Percentiles rank a stretch among this genome's conserved stretches.
These are phyloP conservation scores for Bruchidius siliquastri DNA, from an alignment of 2,888 invertebrate genomes.

Conservation along the genomic window DNA sequence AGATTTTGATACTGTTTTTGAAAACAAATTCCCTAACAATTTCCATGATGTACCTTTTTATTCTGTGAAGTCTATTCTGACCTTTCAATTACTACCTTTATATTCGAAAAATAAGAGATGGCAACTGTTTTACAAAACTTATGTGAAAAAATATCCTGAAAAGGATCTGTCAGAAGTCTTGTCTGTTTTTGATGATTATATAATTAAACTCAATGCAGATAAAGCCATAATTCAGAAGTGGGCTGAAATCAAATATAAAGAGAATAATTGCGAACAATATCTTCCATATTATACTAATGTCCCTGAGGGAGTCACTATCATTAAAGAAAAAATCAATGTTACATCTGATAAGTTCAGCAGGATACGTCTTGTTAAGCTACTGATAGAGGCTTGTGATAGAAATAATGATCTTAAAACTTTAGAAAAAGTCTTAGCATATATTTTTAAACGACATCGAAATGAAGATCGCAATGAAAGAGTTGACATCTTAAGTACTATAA, in stretches of 20 bases:
- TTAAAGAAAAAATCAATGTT: constrained; percentile 28
- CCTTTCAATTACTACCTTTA: constrained; percentile 11
- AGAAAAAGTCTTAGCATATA: constrained; percentile 24
- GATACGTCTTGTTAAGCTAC: constrained; percentile 11
- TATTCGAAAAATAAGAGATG: constrained; percentile 22
- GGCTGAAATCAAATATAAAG: constrained; percentile 19
- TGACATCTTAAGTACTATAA: constrained; percentile 8
- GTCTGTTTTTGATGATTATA: constrained; percentile 2
- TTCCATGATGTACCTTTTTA: constrained; percentile 9
- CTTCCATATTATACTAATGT: constrained; percentile 20
- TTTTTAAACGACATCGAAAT: constrained; percentile 24
- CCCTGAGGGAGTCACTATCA: constrained; percentile 17
- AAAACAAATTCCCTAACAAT: constrained; percentile 13
- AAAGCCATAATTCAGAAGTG: constrained; percentile 18
- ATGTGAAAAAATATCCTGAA: constrained; percentile 12
- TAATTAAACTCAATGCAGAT: constrained; percentile 13
- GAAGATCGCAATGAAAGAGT: constrained; percentile 15
- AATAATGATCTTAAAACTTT: constrained; percentile 24
- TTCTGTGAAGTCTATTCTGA: neutral
- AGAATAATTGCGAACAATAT: constrained; percentile 10
- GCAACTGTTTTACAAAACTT: constrained; percentile 19
- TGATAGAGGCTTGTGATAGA: constrained; percentile 19
- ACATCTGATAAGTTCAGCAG: constrained; percentile 20
- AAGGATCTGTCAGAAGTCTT: constrained; percentile 11
- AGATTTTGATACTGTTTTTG: constrained; percentile 15